Conservation (phyloP, 2,888 invertebrate species). For the Drosophila differens region DNA sequence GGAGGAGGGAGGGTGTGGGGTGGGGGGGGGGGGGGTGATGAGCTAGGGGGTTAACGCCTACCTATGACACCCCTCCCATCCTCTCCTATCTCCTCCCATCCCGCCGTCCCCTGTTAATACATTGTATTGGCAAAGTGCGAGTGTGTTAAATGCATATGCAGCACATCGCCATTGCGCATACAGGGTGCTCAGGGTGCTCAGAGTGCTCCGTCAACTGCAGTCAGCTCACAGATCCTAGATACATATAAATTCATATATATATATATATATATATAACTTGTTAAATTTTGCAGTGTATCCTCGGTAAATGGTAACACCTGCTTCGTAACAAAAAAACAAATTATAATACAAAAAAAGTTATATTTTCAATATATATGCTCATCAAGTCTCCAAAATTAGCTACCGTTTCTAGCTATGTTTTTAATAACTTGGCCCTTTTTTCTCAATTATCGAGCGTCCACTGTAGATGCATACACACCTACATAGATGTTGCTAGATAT, state of each 20-base stretch:
- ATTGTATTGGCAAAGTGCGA: constrained; percentile 36
- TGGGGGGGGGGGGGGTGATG: neutral
- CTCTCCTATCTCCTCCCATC: neutral
- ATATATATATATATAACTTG: no score
- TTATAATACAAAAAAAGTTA: neutral
- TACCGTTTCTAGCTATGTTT: neutral
- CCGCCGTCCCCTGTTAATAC: constrained; percentile 13
- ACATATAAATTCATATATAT: no score
- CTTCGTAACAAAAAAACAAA: neutral
- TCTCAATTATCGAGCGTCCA: neutral
- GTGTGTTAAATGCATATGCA: constrained; percentile 68
- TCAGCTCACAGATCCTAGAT: neutral
- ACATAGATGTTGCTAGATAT: neutral
- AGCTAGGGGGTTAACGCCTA: constrained; percentile 2
- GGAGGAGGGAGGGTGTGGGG: neutral
- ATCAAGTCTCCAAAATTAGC: neutral
- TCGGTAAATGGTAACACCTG: neutral
- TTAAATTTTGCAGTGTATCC: neutral
- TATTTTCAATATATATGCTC: neutral
- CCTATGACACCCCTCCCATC: neutral
- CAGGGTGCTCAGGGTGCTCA: constrained; percentile 56
- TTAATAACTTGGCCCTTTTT: neutral
- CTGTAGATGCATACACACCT: neutral
- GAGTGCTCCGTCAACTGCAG: constrained; percentile 16
- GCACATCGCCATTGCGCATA: constrained; percentile 50